Conservation (phyloP, 2,888 invertebrate genomes). For the Callyntrura sp. region DNA sequence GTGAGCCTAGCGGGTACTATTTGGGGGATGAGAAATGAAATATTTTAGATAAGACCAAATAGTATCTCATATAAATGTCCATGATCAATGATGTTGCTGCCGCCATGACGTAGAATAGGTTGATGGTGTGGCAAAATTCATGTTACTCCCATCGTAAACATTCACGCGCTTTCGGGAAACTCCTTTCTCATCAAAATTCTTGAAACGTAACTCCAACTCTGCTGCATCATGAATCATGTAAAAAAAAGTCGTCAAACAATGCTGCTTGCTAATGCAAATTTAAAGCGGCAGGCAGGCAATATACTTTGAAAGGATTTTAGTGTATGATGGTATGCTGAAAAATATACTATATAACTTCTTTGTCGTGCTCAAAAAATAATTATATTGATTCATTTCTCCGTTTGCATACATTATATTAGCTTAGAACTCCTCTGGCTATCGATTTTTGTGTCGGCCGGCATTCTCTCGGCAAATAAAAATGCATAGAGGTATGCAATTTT, state of each 20-base stretch:
- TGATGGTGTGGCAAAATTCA: background rate
- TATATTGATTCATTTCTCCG: too few species aligned
- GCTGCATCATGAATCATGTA: constrained; percentile 38
- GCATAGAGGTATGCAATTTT: background rate
- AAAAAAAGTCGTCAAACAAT: constrained; percentile 12
- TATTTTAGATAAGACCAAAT: background rate
- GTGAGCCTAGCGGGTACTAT: background rate
- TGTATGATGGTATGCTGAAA: background rate
- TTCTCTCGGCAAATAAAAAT: background rate
- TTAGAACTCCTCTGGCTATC: background rate
- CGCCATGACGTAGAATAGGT: background rate
- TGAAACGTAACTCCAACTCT: constrained; percentile 45
- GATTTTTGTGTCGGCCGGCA: background rate
- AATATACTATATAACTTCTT: too few species aligned
- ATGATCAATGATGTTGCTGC: background rate
- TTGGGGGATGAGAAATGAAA: background rate
- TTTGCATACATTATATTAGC: too few species aligned
- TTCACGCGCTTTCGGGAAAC: constrained; percentile 52
- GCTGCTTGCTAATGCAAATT: too few species aligned
- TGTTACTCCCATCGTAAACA: constrained; percentile 1
- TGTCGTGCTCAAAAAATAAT: too few species aligned
- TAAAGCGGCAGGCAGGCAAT: too few species aligned
- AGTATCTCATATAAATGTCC: background rate
- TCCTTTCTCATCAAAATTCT: constrained; percentile 66
- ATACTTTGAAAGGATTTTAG: too few species aligned